Evolutionary conservation across 2,797 vertebrate species (phyloP), one percentile per base, ranked within the genome.

Genomic region (Alectoris magna): DNA sequence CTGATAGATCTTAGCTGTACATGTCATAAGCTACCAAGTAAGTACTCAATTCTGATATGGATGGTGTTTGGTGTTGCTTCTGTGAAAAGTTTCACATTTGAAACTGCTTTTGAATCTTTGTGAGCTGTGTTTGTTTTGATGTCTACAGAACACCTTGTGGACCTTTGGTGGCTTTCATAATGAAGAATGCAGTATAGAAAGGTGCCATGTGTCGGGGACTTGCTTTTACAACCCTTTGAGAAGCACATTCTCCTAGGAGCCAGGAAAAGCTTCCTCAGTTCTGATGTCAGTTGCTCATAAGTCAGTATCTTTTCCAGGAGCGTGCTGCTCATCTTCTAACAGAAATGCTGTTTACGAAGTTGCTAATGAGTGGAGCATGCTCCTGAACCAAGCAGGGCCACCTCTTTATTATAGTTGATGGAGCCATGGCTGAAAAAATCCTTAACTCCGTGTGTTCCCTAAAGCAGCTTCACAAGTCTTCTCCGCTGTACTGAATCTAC

Each of bases 131-230:
- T 41, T 23, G 6, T 75, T 86, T 58, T 58, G 14, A 62, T 43
- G 21, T 21, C 18, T 10, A 14, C 13, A 69, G 12, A 44, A 22
- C 4, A 3, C 44, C 19, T 34, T 63, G 5, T 66, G 46, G 38
- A 9, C 0, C 0, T 48, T 68, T 76, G 67, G 15, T 71, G 63
- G 22, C 17, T 87, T 38, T 55, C 75, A 23, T 84, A 44, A 70
- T 13, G 63, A 77, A 56, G 36, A 78, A 27, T 38, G 0, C 0
- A 3, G 10, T 1, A 0, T 26, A 55, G 43, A 31, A 72, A 9
- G 69, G 34, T 43, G n/a, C 41, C 14, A 29, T 8, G 29, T 49
- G 2, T 46, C 38, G 31, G 13, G 26, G 12, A 24, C 39, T 51
- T 70, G 4, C 23, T 77, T 83, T 59, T 66, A 59, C 38, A 3